These are phyloP conservation scores for Oryzias javanicus DNA, from an alignment of 2,113 vertebrate species.

Conservation along the genomic window DNA sequence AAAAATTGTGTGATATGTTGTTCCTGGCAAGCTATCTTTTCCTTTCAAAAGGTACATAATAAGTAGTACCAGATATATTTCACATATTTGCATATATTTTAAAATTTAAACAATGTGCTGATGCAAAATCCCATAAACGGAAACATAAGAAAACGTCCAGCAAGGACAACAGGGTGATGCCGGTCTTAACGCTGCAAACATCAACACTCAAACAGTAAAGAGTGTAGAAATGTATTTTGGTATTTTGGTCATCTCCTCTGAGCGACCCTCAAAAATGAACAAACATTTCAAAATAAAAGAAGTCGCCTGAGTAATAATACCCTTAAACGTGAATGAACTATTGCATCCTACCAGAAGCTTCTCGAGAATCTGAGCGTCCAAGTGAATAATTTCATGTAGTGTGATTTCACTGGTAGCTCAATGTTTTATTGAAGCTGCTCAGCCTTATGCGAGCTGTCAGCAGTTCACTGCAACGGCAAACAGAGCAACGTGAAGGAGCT, in stretches of 20 bases:
- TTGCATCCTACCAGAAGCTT: neutral
- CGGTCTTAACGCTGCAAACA: conserved; percentile 42
- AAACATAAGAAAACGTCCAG: conserved; percentile 9
- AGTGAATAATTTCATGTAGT: conserved; percentile 28
- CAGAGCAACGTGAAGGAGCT: conserved; percentile 12
- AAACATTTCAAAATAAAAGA: neutral
- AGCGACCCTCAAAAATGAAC: conserved; percentile 3
- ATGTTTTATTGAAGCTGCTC: conserved; percentile 45
- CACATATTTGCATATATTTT: too few relatives aligned
- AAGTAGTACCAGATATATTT: too few relatives aligned
- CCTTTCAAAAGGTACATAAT: too few relatives aligned
- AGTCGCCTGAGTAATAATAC: neutral
- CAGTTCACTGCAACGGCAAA: conserved; percentile 25
- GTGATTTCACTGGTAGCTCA: conserved; percentile 18
- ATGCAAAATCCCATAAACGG: neutral
- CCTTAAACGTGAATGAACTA: neutral
- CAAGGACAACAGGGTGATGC: conserved; percentile 39
- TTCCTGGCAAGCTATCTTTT: too few relatives aligned
- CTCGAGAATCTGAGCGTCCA: conserved; percentile 11
- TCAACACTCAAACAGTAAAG: conserved; percentile 6
- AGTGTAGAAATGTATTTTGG: neutral
- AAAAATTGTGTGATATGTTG: too few relatives aligned
- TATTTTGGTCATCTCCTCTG: neutral
- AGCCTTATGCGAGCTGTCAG: conserved; percentile 25
- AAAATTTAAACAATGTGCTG: neutral